Base-by-base conservation (phyloP, 1,140 invertebrate species). In the Streblospio benedicti region DNA sequence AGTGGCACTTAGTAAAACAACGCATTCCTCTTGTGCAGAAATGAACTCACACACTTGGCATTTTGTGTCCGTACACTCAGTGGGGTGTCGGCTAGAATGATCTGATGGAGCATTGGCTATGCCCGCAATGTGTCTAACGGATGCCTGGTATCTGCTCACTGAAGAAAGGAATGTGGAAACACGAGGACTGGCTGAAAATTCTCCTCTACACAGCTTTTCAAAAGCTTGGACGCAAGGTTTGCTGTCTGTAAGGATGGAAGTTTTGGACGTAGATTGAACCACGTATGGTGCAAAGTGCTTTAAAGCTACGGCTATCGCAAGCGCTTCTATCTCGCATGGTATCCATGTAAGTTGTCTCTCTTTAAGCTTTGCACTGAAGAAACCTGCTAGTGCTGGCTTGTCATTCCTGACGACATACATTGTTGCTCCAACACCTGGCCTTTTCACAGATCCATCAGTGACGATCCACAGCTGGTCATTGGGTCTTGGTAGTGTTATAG, bases 191-290 rank as follows among this genome's bases (percentile, higher is more conserved):
- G 62, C 35, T 3, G 60, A 68, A 51, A 68, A 68, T 38, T 68
- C 57, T 9, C 60, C 62, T 32, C 65, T 41, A 33, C 62, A 65
- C 2, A 68, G 52, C 35, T 62, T 68, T 38, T 62, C 60, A 57
- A 47, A 64, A 4, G 67, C 58, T 35, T 60, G 60, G 16, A 68
- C 65, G 31, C 67, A 65, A 28, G 65, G 62, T 50, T 65, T 61
- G 50, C 63, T 68, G n/a, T 67, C 61, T 12, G 64, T 65, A 2
- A 65, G 49, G 6, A 65, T 28, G 41, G 59, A 59, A 0, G 60
- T 38, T 41, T 45, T 6, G 23, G 49, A 32, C n/a, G 35, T 31
- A 2, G 61, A 65, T 28, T 67, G 63, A 14, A 66, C 57, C 12
- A 64, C 60, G 25, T 45, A 62, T 20, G 65, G 57, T 38, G 54